Conservation (phyloP, 2,113 vertebrate species). For the Callorhinus ursinus region DNA sequence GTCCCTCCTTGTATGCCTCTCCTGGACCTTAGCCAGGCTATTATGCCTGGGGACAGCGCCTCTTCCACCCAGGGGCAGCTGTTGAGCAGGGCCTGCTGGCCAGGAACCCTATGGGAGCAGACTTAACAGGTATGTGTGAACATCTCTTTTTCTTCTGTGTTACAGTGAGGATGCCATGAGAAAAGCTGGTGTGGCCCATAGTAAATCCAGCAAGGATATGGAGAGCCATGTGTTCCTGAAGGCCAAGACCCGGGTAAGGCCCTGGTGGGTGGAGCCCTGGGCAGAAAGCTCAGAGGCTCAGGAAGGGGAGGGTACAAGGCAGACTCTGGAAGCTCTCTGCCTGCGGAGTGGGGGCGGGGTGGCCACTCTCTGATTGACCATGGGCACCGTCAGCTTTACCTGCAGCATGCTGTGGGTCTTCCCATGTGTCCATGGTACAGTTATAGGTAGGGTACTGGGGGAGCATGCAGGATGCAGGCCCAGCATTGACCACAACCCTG, state of each 20-base stretch:
- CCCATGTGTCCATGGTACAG: not conserved
- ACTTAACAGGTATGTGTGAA: conserved; percentile 24
- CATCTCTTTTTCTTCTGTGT: conserved; percentile 64
- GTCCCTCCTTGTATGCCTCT: not conserved
- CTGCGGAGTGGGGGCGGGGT: not conserved
- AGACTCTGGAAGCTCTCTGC: not conserved
- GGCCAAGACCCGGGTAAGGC: conserved; percentile 96
- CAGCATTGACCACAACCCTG: not conserved
- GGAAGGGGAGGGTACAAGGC: not conserved
- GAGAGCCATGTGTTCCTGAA: conserved; percentile 98
- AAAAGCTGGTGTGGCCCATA: conserved; percentile 95
- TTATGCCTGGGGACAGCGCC: not conserved
- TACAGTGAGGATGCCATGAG: conserved; percentile 97
- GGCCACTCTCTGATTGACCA: not conserved
- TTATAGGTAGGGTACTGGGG: not conserved
- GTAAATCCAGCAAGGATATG: conserved; percentile 97
- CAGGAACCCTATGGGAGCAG: not conserved
- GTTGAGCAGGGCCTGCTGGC: not conserved
- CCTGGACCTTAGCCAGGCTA: not conserved
- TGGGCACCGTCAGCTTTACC: not conserved
- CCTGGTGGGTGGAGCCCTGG: not conserved
- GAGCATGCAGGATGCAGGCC: not conserved
- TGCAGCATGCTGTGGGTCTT: not conserved
- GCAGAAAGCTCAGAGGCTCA: not conserved
- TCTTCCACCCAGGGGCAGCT: not conserved